Evolutionary conservation across 2,797 vertebrate genomes (phyloP).

Genomic region (Todus mexicanus): DNA sequence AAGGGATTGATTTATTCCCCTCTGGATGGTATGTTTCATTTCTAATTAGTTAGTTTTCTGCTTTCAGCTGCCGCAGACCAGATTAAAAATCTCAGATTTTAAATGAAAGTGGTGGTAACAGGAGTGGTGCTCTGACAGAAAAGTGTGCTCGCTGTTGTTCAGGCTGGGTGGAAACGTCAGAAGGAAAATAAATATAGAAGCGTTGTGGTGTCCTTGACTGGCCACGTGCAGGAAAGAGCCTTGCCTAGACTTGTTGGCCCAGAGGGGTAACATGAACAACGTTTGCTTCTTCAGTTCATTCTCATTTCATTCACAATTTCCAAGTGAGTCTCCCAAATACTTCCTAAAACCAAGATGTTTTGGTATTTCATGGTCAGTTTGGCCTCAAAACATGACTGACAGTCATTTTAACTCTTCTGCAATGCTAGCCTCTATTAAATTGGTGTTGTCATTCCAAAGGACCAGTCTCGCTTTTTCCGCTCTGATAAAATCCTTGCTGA

Average conservation of each 20-base stretch:
- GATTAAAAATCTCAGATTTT: background rate
- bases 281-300: background rate
- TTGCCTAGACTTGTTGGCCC: background rate
- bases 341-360: background rate
- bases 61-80: background rate
- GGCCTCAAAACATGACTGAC: background rate
- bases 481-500: background rate
- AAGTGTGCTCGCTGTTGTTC: background rate
- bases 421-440: background rate
- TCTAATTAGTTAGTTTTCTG: background rate
- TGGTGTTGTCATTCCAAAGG: background rate
- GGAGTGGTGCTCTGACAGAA: background rate
- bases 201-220: background rate
- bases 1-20: background rate
- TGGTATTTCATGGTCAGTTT: background rate
- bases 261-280: background rate
- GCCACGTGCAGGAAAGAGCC: background rate
- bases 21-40: background rate
- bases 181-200: background rate
- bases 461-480: background rate
- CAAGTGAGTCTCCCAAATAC: background rate
- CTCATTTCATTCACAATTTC: background rate
- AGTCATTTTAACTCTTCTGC: background rate
- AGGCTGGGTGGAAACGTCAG: background rate
- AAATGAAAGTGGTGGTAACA: background rate